phyloP scores from a whole-genome alignment of 2,888 invertebrate genomes.

The Limnephilus rhombicus region DNA sequence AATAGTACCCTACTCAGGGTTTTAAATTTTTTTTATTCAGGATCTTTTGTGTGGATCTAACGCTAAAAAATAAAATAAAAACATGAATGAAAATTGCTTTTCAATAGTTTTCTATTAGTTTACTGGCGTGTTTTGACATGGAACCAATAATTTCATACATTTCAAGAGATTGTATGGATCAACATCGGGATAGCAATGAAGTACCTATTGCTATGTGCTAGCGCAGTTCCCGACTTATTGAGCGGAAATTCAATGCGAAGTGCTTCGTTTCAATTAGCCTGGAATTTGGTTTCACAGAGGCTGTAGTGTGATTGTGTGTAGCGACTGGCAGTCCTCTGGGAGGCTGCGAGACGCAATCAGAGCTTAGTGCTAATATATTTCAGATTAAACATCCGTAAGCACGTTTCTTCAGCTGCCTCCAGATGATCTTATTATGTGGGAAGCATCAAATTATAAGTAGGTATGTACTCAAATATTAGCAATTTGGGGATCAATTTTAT shows the following conservation, averaged over 20 bases:
- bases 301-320: constrained; percentile 4
- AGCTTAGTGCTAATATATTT: background rate
- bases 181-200: background rate
- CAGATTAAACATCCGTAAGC: constrained; percentile 8
- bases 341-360: background rate
- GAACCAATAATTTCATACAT: background rate
- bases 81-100: too few species aligned
- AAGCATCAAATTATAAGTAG: background rate
- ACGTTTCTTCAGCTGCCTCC: background rate
- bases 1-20: too few species aligned
- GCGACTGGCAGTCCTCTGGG: background rate
- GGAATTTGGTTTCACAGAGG: constrained; percentile 7
- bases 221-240: background rate
- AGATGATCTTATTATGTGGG: background rate
- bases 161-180: background rate
- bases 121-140: background rate
- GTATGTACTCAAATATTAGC: background rate
- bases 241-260: constrained; percentile 29
- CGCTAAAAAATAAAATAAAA: too few species aligned
- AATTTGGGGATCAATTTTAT: background rate
- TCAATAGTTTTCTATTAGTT: too few species aligned
- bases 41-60: too few species aligned
- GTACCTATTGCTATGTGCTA: background rate
- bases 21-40: too few species aligned
- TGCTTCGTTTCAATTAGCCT: constrained; percentile 31